Base-by-base conservation (phyloP, 2,113 vertebrate genomes). In the Mustela lutreola region DNA sequence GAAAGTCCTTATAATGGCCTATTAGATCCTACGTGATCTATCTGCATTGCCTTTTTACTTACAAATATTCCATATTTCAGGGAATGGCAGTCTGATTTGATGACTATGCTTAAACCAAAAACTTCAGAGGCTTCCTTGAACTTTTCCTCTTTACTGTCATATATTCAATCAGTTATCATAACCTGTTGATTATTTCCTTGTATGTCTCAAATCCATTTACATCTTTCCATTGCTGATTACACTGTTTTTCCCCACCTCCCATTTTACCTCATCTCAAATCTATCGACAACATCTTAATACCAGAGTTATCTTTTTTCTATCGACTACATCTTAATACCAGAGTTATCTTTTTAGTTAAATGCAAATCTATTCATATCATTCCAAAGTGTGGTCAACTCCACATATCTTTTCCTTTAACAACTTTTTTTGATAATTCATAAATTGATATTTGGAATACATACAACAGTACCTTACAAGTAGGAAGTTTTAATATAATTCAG, bases 311-410 rank as follows among this genome's bases (percentile, higher is more conserved):
- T 84, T 93, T 76, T 26, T 58, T 81, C 31, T 42, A 31, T 36
- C 45, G 87, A 18, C 65, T 67, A 28, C 1, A 36, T 63, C 39
- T 81, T 70, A 70, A 63, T 15, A 78, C 36, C 73, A 26, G 31
- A 70, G 31, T 48, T 22, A 93, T n/a, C 36, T 84, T 93, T 76
- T 26, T 58, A 85, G 65, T 81, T 83, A 93, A 95, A 88, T 67
- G 63, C 4, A 60, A 90, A 45, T 45, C 10, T n/a, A 4, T 80
- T 95, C 45, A 75, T 45, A 36, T 85, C 21, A 93, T 71, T 83
- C 15, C 11, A 4, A 11, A 81, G 53, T 90, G 63, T 78, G 19
- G 85, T 31, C 45, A 71, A 67, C 6, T 48, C 26, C 62, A 90
- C 83, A 86, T 16, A 2, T 62, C 58, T 78, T 79, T 22, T 56